Evolutionary conservation across 2,113 vertebrate genomes (phyloP).

Genomic region (Rhynchomys soricoides): DNA sequence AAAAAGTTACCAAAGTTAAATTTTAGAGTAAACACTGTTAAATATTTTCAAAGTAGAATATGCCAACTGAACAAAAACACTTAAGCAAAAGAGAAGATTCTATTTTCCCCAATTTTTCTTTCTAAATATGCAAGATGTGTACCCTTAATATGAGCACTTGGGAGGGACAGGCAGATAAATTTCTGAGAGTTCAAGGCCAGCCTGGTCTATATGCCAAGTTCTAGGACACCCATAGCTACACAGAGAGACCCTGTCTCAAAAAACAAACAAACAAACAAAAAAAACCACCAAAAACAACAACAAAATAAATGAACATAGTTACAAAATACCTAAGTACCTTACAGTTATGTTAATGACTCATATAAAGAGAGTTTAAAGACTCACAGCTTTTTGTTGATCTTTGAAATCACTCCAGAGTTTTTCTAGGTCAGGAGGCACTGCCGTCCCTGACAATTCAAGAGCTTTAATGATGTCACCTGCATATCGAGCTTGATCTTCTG

Average conservation of each 20-base stretch:
- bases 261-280: not conserved
- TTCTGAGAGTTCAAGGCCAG: not conserved
- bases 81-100: slow-evolving; percentile 57
- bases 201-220: not conserved
- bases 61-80: slow-evolving; percentile 46
- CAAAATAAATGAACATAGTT: not conserved
- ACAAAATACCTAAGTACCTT: slow-evolving; percentile 61
- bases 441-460: slow-evolving; percentile 93
- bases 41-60: slow-evolving; percentile 18
- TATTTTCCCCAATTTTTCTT: slow-evolving; percentile 7
- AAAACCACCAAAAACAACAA: not conserved
- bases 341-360: not conserved
- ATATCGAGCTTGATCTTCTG: slow-evolving; percentile 95
- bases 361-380: slow-evolving; percentile 69
- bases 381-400: slow-evolving; percentile 97
- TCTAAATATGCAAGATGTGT: not conserved
- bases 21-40: slow-evolving; percentile 31
- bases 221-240: not conserved
- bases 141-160: not conserved
- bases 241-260: not conserved
- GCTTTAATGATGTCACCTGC: slow-evolving; percentile 98
- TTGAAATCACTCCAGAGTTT: slow-evolving; percentile 97
- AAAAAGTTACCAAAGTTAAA: slow-evolving; percentile 64
- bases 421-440: slow-evolving; percentile 94
- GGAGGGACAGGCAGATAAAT: not conserved